A percentile compares a stretch with the other conserved stretches of the same genome.
Conservation (phyloP, 2,888 invertebrate species). For the Argynnis bischoffii region DNA sequence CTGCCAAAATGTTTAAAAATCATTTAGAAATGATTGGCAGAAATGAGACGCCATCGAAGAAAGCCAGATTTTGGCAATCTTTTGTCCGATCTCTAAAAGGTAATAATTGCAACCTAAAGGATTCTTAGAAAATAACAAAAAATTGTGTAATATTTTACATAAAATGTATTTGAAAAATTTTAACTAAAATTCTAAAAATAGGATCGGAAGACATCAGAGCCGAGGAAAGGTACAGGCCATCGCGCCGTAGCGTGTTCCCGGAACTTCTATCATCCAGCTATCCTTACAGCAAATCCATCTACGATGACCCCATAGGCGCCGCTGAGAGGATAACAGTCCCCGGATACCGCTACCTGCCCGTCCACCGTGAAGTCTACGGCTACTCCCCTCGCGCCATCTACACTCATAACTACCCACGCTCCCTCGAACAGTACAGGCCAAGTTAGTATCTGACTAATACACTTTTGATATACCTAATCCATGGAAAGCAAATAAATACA, state of each 20-base stretch:
- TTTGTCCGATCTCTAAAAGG: conserved; percentile 96
- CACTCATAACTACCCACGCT: conserved; percentile 91
- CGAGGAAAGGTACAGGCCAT: conserved; percentile 89
- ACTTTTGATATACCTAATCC: not conserved
- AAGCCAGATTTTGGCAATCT: conserved; percentile 97
- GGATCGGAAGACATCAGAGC: conserved; percentile 96
- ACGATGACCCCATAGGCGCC: conserved; percentile 90
- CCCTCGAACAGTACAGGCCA: conserved; percentile 90
- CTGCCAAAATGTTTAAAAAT: conserved; percentile 92
- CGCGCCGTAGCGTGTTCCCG: conserved; percentile 89
- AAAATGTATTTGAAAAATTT: not conserved
- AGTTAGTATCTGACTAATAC: conserved; percentile 84
- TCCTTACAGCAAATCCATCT: conserved; percentile 93
- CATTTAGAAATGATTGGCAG: conserved; percentile 97
- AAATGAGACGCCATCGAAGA: conserved; percentile 95
- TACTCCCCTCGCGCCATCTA: conserved; percentile 94
- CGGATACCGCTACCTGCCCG: conserved; percentile 95
- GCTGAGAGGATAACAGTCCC: conserved; percentile 92
- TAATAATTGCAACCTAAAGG: conserved; percentile 59
- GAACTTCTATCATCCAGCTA: conserved; percentile 86
- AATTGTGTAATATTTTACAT: not conserved
- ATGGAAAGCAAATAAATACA: conserved; percentile 10
- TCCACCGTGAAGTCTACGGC: conserved; percentile 94
- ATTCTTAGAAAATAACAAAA: no score
- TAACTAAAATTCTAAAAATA: conserved; percentile 19